These are phyloP conservation scores for Lamprotornis superbus DNA, from an alignment of 2,113 vertebrate species.

Conservation along the genomic window DNA sequence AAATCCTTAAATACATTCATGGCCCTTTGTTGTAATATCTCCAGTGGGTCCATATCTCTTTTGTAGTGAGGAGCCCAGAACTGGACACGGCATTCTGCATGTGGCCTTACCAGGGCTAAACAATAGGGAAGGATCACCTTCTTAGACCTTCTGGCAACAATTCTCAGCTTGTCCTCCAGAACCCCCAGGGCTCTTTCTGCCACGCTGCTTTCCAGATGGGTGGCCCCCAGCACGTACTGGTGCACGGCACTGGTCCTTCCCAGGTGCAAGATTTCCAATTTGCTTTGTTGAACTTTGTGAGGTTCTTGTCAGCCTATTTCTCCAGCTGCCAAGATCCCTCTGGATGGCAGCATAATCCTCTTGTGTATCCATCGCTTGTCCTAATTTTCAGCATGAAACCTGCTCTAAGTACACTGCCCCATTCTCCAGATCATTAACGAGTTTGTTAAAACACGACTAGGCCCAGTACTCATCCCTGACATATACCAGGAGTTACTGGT, in stretches of 20 bases:
- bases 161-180: neutral
- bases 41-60: neutral
- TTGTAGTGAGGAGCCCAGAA: neutral
- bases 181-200: neutral
- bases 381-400: neutral
- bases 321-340: neutral
- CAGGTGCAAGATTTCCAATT: neutral
- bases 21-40: neutral
- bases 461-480: neutral
- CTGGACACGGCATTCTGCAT: neutral
- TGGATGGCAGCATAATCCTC: neutral
- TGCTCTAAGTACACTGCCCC: neutral
- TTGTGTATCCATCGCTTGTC: neutral
- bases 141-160: neutral
- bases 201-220: neutral
- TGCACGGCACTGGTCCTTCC: neutral
- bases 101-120: neutral
- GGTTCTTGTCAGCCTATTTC: neutral
- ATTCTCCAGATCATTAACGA: neutral
- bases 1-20: neutral
- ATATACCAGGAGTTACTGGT: neutral
- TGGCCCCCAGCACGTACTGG: neutral
- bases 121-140: neutral
- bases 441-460: neutral
- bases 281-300: neutral